These are phyloP conservation scores for Biston betularia DNA, from an alignment of 2,888 invertebrate genomes.

Conservation along the genomic window DNA sequence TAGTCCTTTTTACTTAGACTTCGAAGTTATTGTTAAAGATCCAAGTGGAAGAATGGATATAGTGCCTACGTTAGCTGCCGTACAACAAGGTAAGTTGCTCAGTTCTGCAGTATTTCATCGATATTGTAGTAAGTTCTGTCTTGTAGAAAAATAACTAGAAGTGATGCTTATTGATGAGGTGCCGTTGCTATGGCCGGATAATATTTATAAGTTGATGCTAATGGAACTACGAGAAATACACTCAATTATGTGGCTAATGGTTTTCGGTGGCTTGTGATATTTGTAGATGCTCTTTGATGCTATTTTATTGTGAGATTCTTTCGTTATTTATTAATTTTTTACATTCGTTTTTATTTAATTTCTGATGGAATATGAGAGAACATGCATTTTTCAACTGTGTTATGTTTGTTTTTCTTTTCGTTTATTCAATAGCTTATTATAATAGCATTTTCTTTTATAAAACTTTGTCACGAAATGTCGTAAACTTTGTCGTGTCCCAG, in stretches of 20 bases:
- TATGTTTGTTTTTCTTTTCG: background rate
- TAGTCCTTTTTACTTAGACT: conserved; percentile 5
- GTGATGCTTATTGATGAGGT: conserved; percentile 15
- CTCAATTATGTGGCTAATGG: background rate
- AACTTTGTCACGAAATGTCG: conserved; percentile 29
- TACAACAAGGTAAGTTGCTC: conserved; percentile 60
- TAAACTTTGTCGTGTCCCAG: conserved; percentile 18
- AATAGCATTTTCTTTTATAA: conserved; percentile 18
- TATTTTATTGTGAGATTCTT: background rate
- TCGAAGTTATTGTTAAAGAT: background rate
- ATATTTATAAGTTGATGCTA: conserved; percentile 21
- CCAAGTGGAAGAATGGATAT: conserved; percentile 59
- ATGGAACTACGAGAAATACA: background rate
- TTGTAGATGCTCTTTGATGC: background rate
- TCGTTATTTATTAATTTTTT: no score
- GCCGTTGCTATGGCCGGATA: conserved; percentile 8
- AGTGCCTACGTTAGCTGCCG: conserved; percentile 58
- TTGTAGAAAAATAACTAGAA: conserved; percentile 2
- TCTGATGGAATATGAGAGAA: no score
- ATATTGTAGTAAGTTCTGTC: conserved; percentile 6
- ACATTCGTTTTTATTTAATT: background rate
- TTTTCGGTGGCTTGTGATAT: background rate
- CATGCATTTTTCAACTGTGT: background rate
- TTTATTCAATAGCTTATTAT: background rate
- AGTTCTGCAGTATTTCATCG: conserved; percentile 13